Evolutionary conservation across 2,888 invertebrate species (phyloP).

Genomic region (Hedya salicella): DNA sequence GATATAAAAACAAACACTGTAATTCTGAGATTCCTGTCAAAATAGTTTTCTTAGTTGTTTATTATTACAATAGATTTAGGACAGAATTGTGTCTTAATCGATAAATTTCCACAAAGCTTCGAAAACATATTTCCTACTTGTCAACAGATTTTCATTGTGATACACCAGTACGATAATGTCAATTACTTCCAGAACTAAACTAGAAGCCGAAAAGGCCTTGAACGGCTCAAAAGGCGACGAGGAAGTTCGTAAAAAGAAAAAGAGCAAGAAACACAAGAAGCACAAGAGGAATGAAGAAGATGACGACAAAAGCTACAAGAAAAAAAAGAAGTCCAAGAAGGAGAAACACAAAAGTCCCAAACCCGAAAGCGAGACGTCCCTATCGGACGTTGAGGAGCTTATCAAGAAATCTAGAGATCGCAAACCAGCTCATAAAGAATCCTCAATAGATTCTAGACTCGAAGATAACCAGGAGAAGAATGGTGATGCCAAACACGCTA

Average conservation of each 20-base stretch:
- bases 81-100: no score
- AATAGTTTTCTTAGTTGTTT: no score
- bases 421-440: slow-evolving; percentile 54
- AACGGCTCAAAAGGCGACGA: slow-evolving; percentile 62
- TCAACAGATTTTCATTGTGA: no score
- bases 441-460: slow-evolving; percentile 49
- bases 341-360: slow-evolving; percentile 81
- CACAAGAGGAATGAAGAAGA: slow-evolving; percentile 86
- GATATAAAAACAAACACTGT: no score
- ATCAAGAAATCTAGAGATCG: slow-evolving; percentile 70
- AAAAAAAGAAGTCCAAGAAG: slow-evolving; percentile 83
- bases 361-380: slow-evolving; percentile 72
- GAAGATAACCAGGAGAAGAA: slow-evolving; percentile 59
- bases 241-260: slow-evolving; percentile 80
- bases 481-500: slow-evolving; percentile 54
- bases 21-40: no score
- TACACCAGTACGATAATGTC: background rate
- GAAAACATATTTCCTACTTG: no score
- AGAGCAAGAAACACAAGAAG: slow-evolving; percentile 87
- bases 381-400: slow-evolving; percentile 72
- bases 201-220: slow-evolving; percentile 56
- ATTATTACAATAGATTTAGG: no score
- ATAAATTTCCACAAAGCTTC: no score
- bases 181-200: slow-evolving; percentile 54
- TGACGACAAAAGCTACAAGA: slow-evolving; percentile 82